phyloP scores from a whole-genome alignment of 2,113 vertebrate species.

The Barbus barbus region DNA sequence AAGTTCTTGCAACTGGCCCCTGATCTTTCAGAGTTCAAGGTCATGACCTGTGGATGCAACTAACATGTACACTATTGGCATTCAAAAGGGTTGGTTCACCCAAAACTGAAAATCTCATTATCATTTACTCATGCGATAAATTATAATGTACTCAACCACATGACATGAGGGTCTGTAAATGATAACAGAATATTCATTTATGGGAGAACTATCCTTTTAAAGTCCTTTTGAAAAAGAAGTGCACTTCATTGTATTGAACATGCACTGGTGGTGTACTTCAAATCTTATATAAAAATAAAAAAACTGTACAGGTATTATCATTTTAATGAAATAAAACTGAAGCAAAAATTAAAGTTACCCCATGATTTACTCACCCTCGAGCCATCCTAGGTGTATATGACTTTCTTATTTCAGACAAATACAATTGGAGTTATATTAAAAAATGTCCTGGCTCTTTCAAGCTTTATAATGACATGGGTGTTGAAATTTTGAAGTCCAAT shows the following conservation, averaged over 20 bases:
- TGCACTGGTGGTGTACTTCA: not conserved
- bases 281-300: not conserved
- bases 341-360: no score
- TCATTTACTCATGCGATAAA: not conserved
- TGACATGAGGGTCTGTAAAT: not conserved
- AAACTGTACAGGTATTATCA: not conserved
- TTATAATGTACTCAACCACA: not conserved
- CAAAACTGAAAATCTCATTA: not conserved
- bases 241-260: not conserved
- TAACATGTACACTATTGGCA: not conserved
- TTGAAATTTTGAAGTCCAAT: no score
- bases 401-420: no score
- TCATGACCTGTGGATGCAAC: not conserved
- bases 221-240: not conserved
- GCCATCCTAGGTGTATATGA: no score
- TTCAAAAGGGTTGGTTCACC: no score
- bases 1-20: no score
- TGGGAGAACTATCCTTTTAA: not conserved
- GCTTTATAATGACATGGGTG: no score
- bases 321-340: not conserved
- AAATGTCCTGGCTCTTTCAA: no score
- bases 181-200: not conserved
- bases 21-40: no score
- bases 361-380: no score
- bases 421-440: no score